These are phyloP conservation scores for Caenorhabditis tropicalis DNA, from an alignment of 1,140 invertebrate genomes.

Conservation along the genomic window DNA sequence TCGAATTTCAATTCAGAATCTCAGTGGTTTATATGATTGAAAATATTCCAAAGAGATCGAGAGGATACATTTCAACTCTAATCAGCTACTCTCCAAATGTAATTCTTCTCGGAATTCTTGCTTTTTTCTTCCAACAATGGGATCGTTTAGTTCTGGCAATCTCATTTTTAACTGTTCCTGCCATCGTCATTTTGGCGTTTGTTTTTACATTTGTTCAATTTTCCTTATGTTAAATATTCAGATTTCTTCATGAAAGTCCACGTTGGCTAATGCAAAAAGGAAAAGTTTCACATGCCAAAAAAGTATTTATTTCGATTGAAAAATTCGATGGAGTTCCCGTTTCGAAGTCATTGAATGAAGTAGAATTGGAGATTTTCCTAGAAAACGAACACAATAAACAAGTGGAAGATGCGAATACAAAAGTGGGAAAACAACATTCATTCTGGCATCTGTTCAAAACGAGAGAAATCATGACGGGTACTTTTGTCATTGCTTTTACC, in stretches of 20 bases:
- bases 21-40: constrained; percentile 27
- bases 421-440: constrained; percentile 20
- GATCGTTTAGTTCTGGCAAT: not conserved
- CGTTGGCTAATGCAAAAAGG: constrained; percentile 30
- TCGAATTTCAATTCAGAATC: not conserved
- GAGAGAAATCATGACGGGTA: constrained; percentile 18
- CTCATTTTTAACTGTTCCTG: constrained; percentile 7
- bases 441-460: constrained; percentile 38
- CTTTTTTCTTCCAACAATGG: constrained; percentile 25
- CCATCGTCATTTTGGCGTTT: not conserved
- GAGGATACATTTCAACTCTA: constrained; percentile 1
- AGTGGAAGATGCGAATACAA: not conserved
- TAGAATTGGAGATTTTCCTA: not conserved
- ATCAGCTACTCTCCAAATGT: constrained; percentile 42
- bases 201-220: not conserved
- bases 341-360: not conserved
- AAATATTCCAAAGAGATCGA: constrained; percentile 8
- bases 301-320: constrained; percentile 3
- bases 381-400: constrained; percentile 6
- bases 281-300: constrained; percentile 9
- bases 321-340: not conserved
- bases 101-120: constrained; percentile 2
- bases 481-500: constrained; percentile 23
- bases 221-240: not conserved
- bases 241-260: constrained; percentile 28